Conservation (phyloP, 1,140 invertebrate genomes). For the Brachionus koreanus region DNA sequence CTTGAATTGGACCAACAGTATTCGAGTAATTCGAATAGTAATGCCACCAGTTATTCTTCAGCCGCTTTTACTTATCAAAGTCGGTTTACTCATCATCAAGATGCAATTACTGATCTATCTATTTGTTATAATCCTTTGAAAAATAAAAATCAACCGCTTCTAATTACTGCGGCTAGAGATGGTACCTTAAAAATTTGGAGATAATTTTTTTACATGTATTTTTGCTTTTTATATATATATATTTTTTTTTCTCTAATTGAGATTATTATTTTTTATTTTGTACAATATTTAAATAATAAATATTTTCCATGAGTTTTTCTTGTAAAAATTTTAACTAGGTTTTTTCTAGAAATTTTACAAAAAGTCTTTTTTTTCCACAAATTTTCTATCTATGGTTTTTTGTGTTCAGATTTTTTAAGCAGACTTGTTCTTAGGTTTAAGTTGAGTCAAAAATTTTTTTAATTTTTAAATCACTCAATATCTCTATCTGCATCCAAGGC, state of each 20-base stretch:
- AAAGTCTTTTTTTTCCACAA: no score
- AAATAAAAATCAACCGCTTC: conserved; percentile 9
- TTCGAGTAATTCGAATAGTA: not conserved
- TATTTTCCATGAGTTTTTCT: not conserved
- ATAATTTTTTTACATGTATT: not conserved
- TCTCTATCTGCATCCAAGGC: no score
- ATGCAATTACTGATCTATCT: conserved; percentile 14
- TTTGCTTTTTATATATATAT: not conserved
- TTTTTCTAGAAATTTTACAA: not conserved
- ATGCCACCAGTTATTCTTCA: not conserved
- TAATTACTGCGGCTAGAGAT: conserved; percentile 17
- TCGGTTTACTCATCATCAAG: conserved; percentile 33
- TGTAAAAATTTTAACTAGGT: not conserved
- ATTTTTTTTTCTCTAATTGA: not conserved
- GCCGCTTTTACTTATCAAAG: conserved; percentile 38
- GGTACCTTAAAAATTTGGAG: conserved; percentile 43
- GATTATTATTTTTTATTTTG: not conserved
- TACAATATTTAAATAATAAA: not conserved
- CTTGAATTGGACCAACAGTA: not conserved
- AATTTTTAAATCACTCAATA: no score
- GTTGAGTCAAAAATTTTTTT: no score
- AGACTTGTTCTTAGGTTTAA: no score
- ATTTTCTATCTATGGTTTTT: no score
- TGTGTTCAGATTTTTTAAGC: no score
- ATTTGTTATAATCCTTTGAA: conserved; percentile 30